phyloP scores from a whole-genome alignment of 2,888 invertebrate genomes.

The Drosophila imparisetae region DNA sequence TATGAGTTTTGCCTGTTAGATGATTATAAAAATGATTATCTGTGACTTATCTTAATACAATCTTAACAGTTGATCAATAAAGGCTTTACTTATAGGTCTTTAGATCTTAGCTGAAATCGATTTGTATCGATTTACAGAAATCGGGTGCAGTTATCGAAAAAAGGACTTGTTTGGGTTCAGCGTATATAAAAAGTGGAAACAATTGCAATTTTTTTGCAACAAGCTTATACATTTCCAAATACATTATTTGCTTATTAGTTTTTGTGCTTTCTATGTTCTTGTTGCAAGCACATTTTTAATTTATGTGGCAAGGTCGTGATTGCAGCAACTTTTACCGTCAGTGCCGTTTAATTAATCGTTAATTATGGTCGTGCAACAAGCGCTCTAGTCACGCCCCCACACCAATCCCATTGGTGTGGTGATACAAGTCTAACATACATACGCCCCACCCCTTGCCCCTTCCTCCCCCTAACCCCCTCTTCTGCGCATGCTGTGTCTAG shows the following conservation, averaged over 20 bases:
- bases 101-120: not conserved
- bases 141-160: not conserved
- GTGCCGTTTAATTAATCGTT: constrained; percentile 73
- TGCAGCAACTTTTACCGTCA: constrained; percentile 31
- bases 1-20: not conserved
- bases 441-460: not conserved
- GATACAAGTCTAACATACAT: not conserved
- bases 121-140: not conserved
- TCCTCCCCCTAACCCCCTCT: not conserved
- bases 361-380: constrained; percentile 68
- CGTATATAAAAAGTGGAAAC: not conserved
- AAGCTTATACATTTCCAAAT: not conserved
- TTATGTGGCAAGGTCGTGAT: constrained; percentile 48
- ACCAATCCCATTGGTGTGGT: constrained; percentile 3
- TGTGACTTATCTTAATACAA: too few species aligned
- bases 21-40: not conserved
- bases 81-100: not conserved
- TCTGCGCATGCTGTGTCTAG: constrained; percentile 66
- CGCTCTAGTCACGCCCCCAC: constrained; percentile 39
- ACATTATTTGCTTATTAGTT: not conserved
- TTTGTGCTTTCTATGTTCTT: not conserved
- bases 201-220: not conserved
- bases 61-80: not conserved
- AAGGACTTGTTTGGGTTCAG: not conserved
- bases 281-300: constrained; percentile 22